Evolutionary conservation across 2,888 invertebrate species (phyloP).

Genomic region (Meteorus colon): DNA sequence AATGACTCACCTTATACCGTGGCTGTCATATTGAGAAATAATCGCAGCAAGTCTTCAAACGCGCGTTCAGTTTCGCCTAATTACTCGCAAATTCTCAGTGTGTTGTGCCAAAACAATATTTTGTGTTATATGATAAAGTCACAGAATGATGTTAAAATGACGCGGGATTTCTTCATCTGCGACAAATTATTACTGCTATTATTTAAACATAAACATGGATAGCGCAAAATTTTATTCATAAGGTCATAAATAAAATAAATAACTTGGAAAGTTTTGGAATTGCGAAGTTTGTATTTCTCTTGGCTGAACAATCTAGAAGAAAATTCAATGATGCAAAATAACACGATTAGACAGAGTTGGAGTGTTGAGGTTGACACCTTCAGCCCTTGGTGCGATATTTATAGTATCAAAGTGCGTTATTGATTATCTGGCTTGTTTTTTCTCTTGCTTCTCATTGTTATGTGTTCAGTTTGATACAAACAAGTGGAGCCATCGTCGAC

Average conservation of each 20-base stretch:
- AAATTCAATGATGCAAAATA: neutral
- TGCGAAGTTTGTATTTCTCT: neutral
- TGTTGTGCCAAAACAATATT: conserved; percentile 54
- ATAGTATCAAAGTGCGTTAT: neutral
- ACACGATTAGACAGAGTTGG: too few relatives aligned
- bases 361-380: neutral
- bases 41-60: neutral
- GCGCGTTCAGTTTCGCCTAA: conserved; percentile 60
- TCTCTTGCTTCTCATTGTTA: too few relatives aligned
- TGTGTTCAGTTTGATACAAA: too few relatives aligned
- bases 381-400: neutral
- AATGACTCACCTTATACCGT: conserved; percentile 4
- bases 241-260: conserved; percentile 12
- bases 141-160: conserved; percentile 23
- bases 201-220: conserved; percentile 13
- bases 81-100: conserved; percentile 58
- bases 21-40: conserved; percentile 5
- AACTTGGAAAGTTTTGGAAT: neutral
- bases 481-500: too few relatives aligned
- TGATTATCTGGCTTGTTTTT: neutral
- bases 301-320: neutral
- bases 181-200: conserved; percentile 36
- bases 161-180: conserved; percentile 26
- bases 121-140: conserved; percentile 19
- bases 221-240: neutral